A percentile compares a stretch with the other conserved stretches of the same genome.
phyloP scores from a whole-genome alignment of 2,113 vertebrate genomes.

The Dendrocopos noguchii region DNA sequence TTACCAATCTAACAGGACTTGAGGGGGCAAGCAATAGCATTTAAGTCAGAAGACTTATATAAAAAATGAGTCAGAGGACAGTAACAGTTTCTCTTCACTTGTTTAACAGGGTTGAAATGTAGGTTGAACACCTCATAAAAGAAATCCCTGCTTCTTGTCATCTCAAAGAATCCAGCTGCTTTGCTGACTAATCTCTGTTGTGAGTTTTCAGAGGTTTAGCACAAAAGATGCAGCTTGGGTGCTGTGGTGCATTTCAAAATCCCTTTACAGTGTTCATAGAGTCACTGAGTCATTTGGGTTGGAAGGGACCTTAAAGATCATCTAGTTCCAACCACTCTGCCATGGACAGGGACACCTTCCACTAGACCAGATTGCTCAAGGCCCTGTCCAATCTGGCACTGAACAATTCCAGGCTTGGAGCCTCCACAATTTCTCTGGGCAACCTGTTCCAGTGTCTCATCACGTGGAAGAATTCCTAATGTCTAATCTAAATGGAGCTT shows the following conservation, averaged over 20 bases:
- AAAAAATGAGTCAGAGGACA: background rate
- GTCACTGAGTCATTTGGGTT: too few species aligned
- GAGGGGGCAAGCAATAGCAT: background rate
- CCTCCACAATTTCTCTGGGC: too few species aligned
- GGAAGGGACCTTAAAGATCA: too few species aligned
- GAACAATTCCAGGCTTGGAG: too few species aligned
- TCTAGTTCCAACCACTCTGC: too few species aligned
- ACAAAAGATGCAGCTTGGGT: background rate
- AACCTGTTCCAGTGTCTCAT: too few species aligned
- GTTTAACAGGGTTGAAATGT: slow-evolving; percentile 19
- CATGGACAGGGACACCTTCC: too few species aligned
- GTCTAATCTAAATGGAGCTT: too few species aligned
- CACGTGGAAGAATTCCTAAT: too few species aligned
- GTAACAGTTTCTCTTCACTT: background rate
- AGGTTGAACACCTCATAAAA: slow-evolving; percentile 14
- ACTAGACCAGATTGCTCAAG: too few species aligned
- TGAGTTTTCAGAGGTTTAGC: background rate
- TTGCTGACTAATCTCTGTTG: background rate
- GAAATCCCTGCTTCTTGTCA: background rate
- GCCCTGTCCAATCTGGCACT: too few species aligned
- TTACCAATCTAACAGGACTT: background rate
- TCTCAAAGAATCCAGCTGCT: background rate
- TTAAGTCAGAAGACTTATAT: background rate
- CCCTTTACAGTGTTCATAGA: background rate
- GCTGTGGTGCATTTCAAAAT: background rate